Conservation (phyloP, 1,140 invertebrate species). For the Drosophila suzukii region DNA sequence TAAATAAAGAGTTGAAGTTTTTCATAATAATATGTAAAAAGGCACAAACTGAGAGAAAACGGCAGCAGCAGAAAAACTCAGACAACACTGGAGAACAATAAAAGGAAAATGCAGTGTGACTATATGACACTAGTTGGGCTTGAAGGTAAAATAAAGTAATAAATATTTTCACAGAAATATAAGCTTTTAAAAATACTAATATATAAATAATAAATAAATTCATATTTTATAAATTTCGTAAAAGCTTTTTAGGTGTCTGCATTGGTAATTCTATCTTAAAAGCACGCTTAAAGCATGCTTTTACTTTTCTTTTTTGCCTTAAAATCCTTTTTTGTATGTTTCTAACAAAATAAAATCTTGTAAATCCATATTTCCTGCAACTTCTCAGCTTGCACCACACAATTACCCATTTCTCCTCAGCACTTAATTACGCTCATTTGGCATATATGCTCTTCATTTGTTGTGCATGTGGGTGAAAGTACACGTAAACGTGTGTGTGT, state of each 20-base stretch:
- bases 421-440: conserved; percentile 81
- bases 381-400: background rate
- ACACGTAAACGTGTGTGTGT: background rate
- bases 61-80: conserved; percentile 10
- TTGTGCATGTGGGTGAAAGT: conserved; percentile 16
- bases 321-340: background rate
- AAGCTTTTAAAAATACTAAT: background rate
- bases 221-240: background rate
- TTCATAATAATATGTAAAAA: conserved; percentile 37
- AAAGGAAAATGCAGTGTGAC: background rate
- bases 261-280: background rate
- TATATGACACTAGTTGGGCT: background rate
- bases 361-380: background rate
- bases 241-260: background rate
- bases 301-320: background rate
- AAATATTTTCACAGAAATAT: no score
- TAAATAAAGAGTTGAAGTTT: conserved; percentile 19
- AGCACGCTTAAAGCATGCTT: background rate
- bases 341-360: background rate
- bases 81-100: conserved; percentile 18
- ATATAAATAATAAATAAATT: background rate
- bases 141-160: no score
- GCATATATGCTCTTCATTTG: conserved; percentile 32
- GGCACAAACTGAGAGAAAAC: conserved; percentile 26
- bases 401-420: conserved; percentile 22